These are phyloP conservation scores for Dasypogon diadema DNA, from an alignment of 2,888 invertebrate genomes.

Conservation along the genomic window DNA sequence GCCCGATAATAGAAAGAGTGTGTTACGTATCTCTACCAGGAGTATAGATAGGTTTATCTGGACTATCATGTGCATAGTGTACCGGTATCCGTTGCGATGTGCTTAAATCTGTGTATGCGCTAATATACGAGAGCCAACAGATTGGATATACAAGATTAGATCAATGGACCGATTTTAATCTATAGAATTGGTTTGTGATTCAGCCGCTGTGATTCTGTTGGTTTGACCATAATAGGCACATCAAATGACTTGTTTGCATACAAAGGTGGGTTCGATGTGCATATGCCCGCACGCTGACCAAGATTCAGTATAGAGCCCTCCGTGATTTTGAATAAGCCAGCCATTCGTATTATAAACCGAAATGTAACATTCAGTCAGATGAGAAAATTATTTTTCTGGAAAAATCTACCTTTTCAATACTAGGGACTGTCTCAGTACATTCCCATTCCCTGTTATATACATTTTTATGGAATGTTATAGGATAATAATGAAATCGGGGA, in stretches of 20 bases:
- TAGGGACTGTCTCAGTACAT: not conserved
- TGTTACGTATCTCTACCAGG: not conserved
- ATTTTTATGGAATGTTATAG: constrained; percentile 9
- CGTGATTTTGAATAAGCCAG: not conserved
- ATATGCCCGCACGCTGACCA: not conserved
- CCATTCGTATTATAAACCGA: constrained; percentile 32
- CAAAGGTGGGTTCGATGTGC: not conserved
- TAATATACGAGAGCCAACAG: constrained; percentile 3
- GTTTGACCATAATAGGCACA: constrained; percentile 53
- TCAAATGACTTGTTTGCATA: constrained; percentile 55
- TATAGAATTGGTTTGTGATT: constrained; percentile 57
- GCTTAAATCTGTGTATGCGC: not conserved
- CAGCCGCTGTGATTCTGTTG: constrained; percentile 50
- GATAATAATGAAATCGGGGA: constrained; percentile 38
- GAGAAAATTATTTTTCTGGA: constrained; percentile 21
- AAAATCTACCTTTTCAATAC: not conserved
- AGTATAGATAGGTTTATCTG: not conserved
- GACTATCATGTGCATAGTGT: not conserved
- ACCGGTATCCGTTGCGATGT: not conserved
- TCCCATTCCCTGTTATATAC: not conserved
- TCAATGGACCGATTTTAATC: constrained; percentile 56
- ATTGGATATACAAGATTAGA: constrained; percentile 54
- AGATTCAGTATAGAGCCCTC: constrained; percentile 1
- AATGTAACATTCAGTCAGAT: not conserved
- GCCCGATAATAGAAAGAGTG: not conserved